Base-by-base conservation (phyloP, 2,888 invertebrate species). In the Sphinx pinastri region DNA sequence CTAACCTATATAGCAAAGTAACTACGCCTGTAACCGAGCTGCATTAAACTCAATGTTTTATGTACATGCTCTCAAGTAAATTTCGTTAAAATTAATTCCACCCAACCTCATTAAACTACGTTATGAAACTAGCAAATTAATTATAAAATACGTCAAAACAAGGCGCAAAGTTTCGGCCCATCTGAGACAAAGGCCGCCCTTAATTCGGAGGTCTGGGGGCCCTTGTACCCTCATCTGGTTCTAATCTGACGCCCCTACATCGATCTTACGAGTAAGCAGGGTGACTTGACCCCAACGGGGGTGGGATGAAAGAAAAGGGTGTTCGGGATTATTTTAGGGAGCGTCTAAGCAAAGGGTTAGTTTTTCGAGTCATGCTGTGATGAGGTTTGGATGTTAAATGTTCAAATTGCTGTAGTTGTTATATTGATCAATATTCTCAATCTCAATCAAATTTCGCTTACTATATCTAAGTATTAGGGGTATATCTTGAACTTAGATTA, bases 121-220 rank as follows among this genome's bases (percentile, higher is more conserved):
- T 85, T 80, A 81, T 77, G 83, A 92, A 94, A 94, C 93, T 94
- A 94, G 89, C 93, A 90, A 93, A 94, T 94, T 93, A 93, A 94
- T 94, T 94, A 94, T 90, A 91, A 89, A 93, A 90, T 84, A 90
- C 88, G 93, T 93, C 93, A 93, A 92, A 92, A 93, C 93, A 93
- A 89, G 87, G 87, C 84, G 82, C 84, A 85, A 89, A 91, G 88
- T 92, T 92, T 83, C 84, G 80, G 86, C 88, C 90, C 88, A 90
- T 91, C 92, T 91, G 90, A 92, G 91, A 83, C 90, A 93, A 92
- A 92, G 89, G 89, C 88, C 76, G 80, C 80, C 88, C 87, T 88
- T 90, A 89, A 89, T 90, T 88, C 84, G 83, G 63, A 19, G 63
- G 49, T 47, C 47, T 83, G 79, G 74, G 8, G 82, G 84, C 84